These are phyloP conservation scores for Perognathus longimembris DNA, from an alignment of 2,113 vertebrate species.

Conservation along the genomic window DNA sequence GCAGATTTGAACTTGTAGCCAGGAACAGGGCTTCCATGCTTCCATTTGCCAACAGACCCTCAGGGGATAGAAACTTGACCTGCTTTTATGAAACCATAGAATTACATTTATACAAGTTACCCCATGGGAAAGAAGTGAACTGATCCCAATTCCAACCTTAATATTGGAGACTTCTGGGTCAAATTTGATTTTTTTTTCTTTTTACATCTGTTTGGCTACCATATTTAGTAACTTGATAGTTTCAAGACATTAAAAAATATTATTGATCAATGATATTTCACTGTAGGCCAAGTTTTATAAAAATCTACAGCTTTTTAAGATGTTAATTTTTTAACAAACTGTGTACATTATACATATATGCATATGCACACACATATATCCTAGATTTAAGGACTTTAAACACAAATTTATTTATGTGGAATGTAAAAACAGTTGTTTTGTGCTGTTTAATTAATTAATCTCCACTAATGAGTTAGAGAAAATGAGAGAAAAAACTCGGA, in stretches of 20 bases:
- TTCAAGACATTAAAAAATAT: slow-evolving; percentile 75
- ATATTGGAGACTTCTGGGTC: slow-evolving; percentile 85
- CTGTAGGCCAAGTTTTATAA: slow-evolving; percentile 10
- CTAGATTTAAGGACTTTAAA: slow-evolving; percentile 22
- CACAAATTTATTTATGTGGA: neutral
- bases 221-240: slow-evolving; percentile 78
- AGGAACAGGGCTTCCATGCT: slow-evolving; percentile 85
- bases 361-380: neutral
- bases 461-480: neutral
- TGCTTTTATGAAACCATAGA: slow-evolving; percentile 91
- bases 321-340: slow-evolving; percentile 33
- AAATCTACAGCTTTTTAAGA: slow-evolving; percentile 24
- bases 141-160: slow-evolving; percentile 88
- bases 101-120: slow-evolving; percentile 90
- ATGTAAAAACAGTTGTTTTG: slow-evolving; percentile 1
- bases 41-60: slow-evolving; percentile 87
- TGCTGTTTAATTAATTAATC: neutral
- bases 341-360: neutral
- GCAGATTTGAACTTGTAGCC: slow-evolving; percentile 87
- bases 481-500: neutral
- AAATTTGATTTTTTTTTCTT: slow-evolving; percentile 84
- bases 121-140: slow-evolving; percentile 87
- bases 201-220: slow-evolving; percentile 84
- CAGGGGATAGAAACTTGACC: slow-evolving; percentile 89
- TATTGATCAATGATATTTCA: slow-evolving; percentile 55